Evolutionary conservation across 1,140 invertebrate species (phyloP).

Genomic region (Lepidurus couesii): DNA sequence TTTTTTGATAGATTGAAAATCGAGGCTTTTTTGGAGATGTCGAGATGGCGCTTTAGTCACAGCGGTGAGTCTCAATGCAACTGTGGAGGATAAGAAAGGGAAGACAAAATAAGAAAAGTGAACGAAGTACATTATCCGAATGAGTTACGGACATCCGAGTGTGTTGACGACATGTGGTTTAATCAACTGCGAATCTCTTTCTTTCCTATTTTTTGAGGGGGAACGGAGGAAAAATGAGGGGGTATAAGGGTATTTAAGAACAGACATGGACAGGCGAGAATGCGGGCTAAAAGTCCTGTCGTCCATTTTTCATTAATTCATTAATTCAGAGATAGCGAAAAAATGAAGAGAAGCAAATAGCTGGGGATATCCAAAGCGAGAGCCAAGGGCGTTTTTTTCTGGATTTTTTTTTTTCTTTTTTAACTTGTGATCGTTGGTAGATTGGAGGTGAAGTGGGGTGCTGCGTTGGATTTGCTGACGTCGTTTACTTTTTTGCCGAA

Average conservation of each 20-base stretch:
- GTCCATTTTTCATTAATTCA: slow-evolving; percentile 16
- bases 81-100: slow-evolving; percentile 3
- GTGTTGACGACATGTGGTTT: slow-evolving; percentile 18
- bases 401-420: neutral
- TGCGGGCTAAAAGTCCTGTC: neutral
- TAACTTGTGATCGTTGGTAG: neutral
- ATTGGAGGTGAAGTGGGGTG: neutral
- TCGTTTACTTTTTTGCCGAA: neutral
- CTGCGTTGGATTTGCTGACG: slow-evolving; percentile 7
- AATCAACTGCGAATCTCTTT: neutral
- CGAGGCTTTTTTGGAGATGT: neutral
- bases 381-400: neutral
- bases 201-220: neutral
- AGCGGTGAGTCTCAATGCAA: neutral
- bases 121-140: neutral
- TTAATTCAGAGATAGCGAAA: neutral
- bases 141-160: slow-evolving; percentile 18
- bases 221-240: neutral
- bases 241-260: neutral
- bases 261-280: neutral
- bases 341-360: neutral
- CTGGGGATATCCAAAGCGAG: neutral
- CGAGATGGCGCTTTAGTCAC: neutral
- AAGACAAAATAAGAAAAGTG: slow-evolving; percentile 25
- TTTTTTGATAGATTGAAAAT: neutral